Evolutionary conservation across 2,113 vertebrate genomes (phyloP), one percentile per base, ranked within the genome.

Genomic region (Lagopus leucura): DNA sequence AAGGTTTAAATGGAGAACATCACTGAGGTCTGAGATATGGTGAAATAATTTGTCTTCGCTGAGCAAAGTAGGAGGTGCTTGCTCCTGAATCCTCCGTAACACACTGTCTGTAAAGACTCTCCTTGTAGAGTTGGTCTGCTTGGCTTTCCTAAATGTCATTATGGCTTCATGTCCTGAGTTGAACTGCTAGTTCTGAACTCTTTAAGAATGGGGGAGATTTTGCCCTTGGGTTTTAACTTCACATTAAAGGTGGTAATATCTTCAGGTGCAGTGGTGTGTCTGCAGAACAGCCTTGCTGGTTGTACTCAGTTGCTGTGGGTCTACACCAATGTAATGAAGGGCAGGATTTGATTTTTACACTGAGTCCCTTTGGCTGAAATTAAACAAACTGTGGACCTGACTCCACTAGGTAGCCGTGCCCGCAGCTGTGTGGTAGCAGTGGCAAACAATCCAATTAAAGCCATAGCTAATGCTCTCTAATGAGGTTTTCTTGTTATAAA

Each of bases 391-490:
- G 1, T 14, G 24, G 65, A 74, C n/a, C 22, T 30, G 42, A n/a
- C 34, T 82, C 0, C 27, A 5, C 34, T 61, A 25, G 54, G 36
- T 24, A 22, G 54, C 24, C n/a, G 45, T 42, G 50, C 32, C 69
- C 16, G 17, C 52, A 48, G 19, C 7, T 67, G 52, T 18, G 14
- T 77, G 70, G 48, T 47, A 52, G 15, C 15, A 43, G 60, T 8
- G 40, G 52, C 81, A 72, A 86, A 81, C 73, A 81, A 84, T 52
- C 52, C 66, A 52, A 52, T 94, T 75, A 90, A 86, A 93, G 48
- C 43, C 60, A 8, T 47, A 52, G 45, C 36, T 86, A 73, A 72
- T 90, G 65, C 38, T 60, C 0, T 34, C 57, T 84, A 32, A 86
- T 48, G 80, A 86, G 70, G 22, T 78, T 88, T 83, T 61, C 24